Conservation (phyloP, 2,113 vertebrate genomes). For the Chaetodon auriga region DNA sequence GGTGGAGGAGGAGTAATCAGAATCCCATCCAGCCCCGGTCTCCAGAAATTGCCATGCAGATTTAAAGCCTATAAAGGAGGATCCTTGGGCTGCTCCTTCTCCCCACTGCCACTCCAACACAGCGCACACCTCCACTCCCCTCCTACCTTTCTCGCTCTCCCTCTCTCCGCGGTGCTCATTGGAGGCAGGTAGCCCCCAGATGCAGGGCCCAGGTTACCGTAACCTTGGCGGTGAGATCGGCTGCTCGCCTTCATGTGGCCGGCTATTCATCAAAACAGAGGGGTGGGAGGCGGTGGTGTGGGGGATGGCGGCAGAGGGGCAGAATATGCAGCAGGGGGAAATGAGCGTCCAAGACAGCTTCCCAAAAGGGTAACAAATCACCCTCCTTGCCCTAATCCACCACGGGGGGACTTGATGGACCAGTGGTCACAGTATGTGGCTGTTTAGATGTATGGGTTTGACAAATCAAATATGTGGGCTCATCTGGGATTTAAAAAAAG, state of each 20-base stretch:
- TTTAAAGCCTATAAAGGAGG: slow-evolving; percentile 82
- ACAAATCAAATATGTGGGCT: slow-evolving; percentile 60
- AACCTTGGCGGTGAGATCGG: slow-evolving; percentile 85
- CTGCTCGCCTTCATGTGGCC: slow-evolving; percentile 81
- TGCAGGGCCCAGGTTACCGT: slow-evolving; percentile 83
- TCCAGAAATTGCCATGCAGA: slow-evolving; percentile 85
- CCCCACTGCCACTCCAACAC: slow-evolving; percentile 24
- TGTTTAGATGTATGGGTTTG: slow-evolving; percentile 41
- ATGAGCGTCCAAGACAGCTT: slow-evolving; percentile 82
- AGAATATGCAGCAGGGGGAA: slow-evolving; percentile 83
- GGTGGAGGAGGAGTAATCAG: slow-evolving; percentile 79
- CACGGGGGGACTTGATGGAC: slow-evolving; percentile 68
- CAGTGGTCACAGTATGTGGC: slow-evolving; percentile 67
- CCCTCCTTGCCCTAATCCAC: slow-evolving; percentile 76
- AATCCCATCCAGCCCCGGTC: slow-evolving; percentile 72
- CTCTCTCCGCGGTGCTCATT: slow-evolving; percentile 76
- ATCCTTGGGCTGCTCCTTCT: slow-evolving; percentile 70
- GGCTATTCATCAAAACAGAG: slow-evolving; percentile 85
- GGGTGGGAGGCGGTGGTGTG: slow-evolving; percentile 37
- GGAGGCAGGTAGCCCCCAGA: slow-evolving; percentile 83
- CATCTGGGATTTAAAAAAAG: slow-evolving; percentile 36
- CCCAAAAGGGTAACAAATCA: slow-evolving; percentile 87
- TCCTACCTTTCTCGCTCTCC: slow-evolving; percentile 43
- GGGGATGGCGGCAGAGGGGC: slow-evolving; percentile 73
- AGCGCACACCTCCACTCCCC: slow-evolving; percentile 50